Percentiles rank a stretch among this genome's conserved stretches.
These are phyloP conservation scores for Rhinoptilus africanus DNA, from an alignment of 2,113 vertebrate species.

Conservation along the genomic window DNA sequence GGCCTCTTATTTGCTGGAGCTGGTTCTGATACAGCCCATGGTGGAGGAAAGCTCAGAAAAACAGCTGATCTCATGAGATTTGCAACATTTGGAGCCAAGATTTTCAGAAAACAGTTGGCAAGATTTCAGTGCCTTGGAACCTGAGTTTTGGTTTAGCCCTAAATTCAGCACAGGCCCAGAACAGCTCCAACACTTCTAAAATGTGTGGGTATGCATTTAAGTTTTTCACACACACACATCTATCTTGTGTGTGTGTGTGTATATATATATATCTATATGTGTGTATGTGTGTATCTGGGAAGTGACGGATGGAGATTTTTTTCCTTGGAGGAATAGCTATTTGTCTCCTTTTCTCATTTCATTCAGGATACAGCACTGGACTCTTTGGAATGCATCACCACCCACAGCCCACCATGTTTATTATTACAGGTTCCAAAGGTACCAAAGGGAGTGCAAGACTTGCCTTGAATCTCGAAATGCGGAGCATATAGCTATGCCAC, in stretches of 20 bases:
- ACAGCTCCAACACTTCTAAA: background rate
- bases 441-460: background rate
- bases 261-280: background rate
- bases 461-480: background rate
- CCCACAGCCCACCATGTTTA: background rate
- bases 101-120: slow-evolving; percentile 50
- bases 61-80: slow-evolving; percentile 50
- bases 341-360: background rate
- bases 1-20: background rate
- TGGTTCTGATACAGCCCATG: background rate
- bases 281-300: background rate
- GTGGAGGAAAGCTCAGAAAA: slow-evolving; percentile 18
- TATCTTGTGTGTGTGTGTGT: background rate
- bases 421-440: slow-evolving; percentile 27
- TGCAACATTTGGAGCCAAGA: slow-evolving; percentile 31
- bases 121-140: slow-evolving; percentile 32
- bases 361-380: background rate
- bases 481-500: background rate
- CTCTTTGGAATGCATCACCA: background rate
- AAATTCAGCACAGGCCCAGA: slow-evolving; percentile 1
- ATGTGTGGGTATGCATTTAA: background rate
- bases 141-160: slow-evolving; percentile 32
- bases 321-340: background rate
- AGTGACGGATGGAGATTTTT: background rate
- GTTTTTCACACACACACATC: background rate